These are phyloP conservation scores for Caenorhabditis uteleia DNA, from an alignment of 2,888 invertebrate species.

Conservation along the genomic window DNA sequence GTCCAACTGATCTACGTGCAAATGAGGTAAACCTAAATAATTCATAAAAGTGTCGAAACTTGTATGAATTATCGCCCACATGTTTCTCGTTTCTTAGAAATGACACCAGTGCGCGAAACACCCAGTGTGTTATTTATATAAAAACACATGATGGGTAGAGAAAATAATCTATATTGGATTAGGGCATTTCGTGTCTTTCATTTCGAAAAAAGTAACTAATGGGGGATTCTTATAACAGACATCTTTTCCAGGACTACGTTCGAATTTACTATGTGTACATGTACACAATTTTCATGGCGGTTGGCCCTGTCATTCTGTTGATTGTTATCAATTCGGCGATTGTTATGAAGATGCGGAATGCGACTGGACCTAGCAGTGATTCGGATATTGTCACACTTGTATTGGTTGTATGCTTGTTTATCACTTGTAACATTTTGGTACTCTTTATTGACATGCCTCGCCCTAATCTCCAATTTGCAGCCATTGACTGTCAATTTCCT, in stretches of 20 bases:
- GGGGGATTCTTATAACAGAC: neutral
- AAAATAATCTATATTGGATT: conserved; percentile 15
- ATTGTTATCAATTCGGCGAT: conserved; percentile 60
- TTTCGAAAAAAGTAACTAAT: conserved; percentile 1
- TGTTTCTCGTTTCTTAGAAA: too few relatives aligned
- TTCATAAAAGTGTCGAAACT: neutral
- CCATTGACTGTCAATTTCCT: conserved; percentile 65
- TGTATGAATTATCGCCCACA: neutral
- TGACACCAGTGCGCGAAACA: too few relatives aligned
- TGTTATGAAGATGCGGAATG: conserved; percentile 52
- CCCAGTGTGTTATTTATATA: neutral
- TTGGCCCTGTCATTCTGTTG: conserved; percentile 61
- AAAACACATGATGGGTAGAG: neutral
- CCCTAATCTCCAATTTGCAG: conserved; percentile 41
- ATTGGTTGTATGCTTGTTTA: conserved; percentile 65
- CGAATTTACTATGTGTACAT: conserved; percentile 62
- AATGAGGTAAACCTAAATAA: conserved; percentile 50
- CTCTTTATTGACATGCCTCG: too few relatives aligned
- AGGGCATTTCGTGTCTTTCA: neutral
- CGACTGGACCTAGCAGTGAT: conserved; percentile 27
- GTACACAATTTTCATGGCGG: conserved; percentile 66
- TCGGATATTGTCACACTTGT: conserved; percentile 65
- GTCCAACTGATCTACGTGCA: conserved; percentile 61
- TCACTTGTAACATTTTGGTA: conserved; percentile 65
- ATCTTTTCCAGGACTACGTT: conserved; percentile 52